Percentiles rank a stretch among this genome's conserved stretches.
Evolutionary conservation across 2,888 invertebrate genomes (phyloP).

Genomic region (Alviniconcha strummeri): DNA sequence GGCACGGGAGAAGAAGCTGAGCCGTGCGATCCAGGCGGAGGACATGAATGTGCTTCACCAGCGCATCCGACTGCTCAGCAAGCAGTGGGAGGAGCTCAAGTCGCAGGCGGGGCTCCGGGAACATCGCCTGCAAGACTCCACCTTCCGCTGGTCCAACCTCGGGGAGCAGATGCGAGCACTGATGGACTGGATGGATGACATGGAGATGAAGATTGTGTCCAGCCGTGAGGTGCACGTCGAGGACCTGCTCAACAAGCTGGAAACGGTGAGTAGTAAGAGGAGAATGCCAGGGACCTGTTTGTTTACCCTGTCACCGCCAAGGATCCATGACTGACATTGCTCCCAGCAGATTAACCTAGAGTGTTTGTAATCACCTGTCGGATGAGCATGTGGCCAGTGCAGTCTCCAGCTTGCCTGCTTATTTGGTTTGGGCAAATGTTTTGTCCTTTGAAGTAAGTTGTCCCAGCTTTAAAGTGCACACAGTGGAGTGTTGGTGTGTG

Average conservation of each 20-base stretch:
- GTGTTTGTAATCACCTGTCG: not conserved
- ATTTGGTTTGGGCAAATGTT: too few species aligned
- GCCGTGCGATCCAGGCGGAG: slow-evolving; percentile 60
- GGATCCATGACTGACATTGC: too few species aligned
- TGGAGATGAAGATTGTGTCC: slow-evolving; percentile 63
- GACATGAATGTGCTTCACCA: slow-evolving; percentile 68
- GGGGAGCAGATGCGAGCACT: slow-evolving; percentile 53
- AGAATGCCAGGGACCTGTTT: too few species aligned
- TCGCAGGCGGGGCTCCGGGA: slow-evolving; percentile 60
- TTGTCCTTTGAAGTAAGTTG: too few species aligned
- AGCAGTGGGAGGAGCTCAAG: slow-evolving; percentile 70
- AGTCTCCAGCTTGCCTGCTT: too few species aligned
- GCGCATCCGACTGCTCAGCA: slow-evolving; percentile 66
- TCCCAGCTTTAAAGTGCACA: too few species aligned
- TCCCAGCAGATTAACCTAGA: too few species aligned
- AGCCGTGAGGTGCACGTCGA: slow-evolving; percentile 67
- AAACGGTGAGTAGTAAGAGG: slow-evolving; percentile 55
- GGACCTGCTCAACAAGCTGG: slow-evolving; percentile 65
- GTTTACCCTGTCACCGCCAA: too few species aligned
- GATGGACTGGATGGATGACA: slow-evolving; percentile 62
- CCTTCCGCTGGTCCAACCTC: slow-evolving; percentile 48
- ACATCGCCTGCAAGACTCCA: slow-evolving; percentile 60
- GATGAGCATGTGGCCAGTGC: too few species aligned
- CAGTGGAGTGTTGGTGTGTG: too few species aligned
- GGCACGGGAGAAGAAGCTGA: slow-evolving; percentile 56